These are phyloP conservation scores for Vireo altiloquus DNA, from an alignment of 2,113 vertebrate genomes.

Conservation along the genomic window DNA sequence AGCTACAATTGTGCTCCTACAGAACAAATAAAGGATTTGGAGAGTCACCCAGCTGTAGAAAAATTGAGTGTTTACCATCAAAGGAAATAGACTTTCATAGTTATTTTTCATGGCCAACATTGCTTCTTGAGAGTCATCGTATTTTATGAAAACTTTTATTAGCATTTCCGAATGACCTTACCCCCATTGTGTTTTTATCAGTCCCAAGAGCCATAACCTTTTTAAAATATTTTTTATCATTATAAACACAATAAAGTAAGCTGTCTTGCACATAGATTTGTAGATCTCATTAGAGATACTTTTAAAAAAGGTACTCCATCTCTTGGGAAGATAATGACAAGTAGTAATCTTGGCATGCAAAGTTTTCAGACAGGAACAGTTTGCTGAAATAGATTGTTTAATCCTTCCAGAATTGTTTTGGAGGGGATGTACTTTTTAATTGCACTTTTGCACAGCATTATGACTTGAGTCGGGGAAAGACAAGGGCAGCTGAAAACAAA, in stretches of 20 bases:
- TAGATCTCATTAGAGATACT: conserved; percentile 75
- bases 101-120: conserved; percentile 54
- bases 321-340: conserved; percentile 63
- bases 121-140: conserved; percentile 55
- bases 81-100: conserved; percentile 53
- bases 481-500: background rate
- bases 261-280: conserved; percentile 67
- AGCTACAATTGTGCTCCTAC: background rate
- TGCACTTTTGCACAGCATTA: background rate
- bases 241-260: conserved; percentile 74
- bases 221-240: conserved; percentile 73
- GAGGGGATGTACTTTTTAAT: background rate
- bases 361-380: conserved; percentile 54
- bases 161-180: conserved; percentile 70
- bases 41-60: conserved; percentile 1
- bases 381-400: conserved; percentile 46
- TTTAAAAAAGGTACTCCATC: conserved; percentile 65
- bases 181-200: conserved; percentile 64
- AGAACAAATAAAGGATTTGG: conserved; percentile 30
- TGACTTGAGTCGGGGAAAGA: background rate
- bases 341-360: conserved; percentile 56
- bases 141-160: conserved; percentile 79
- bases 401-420: conserved; percentile 11
- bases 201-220: conserved; percentile 68
- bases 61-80: background rate